phyloP scores from a whole-genome alignment of 2,113 vertebrate genomes.

The Brachirus orientalis region DNA sequence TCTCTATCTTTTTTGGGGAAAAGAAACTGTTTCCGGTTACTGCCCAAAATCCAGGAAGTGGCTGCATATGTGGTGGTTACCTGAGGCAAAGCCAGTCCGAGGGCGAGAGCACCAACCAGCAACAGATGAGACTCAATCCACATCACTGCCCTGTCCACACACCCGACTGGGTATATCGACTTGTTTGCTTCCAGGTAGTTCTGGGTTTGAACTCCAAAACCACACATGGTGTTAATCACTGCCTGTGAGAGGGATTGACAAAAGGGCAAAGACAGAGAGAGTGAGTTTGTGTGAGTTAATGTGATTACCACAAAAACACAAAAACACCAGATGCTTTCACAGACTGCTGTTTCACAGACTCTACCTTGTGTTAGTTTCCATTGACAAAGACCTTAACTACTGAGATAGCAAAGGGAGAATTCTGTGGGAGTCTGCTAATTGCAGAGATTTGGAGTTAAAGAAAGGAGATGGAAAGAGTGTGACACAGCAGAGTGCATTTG shows the following conservation, averaged over 20 bases:
- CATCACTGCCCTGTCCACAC: conserved; percentile 74
- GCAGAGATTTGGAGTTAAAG: conserved; percentile 1
- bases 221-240: conserved; percentile 83
- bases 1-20: too few species aligned
- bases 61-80: conserved; percentile 61
- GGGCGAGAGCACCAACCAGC: conserved; percentile 75
- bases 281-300: background rate
- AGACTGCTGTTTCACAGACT: background rate
- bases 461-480: background rate
- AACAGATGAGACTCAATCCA: conserved; percentile 84
- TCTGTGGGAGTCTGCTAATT: background rate
- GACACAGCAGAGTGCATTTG: background rate
- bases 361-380: background rate
- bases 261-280: background rate
- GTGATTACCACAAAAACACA: background rate
- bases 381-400: conserved; percentile 15
- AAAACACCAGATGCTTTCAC: background rate
- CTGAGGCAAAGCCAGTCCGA: conserved; percentile 83
- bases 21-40: too few species aligned
- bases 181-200: conserved; percentile 68
- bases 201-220: conserved; percentile 77
- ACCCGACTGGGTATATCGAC: conserved; percentile 79
- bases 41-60: too few species aligned
- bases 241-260: conserved; percentile 54
- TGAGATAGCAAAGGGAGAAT: conserved; percentile 18